Conservation (phyloP, 35 echinoderm and acorn worm genomes). For the Heliocidaris erythrogramma region DNA sequence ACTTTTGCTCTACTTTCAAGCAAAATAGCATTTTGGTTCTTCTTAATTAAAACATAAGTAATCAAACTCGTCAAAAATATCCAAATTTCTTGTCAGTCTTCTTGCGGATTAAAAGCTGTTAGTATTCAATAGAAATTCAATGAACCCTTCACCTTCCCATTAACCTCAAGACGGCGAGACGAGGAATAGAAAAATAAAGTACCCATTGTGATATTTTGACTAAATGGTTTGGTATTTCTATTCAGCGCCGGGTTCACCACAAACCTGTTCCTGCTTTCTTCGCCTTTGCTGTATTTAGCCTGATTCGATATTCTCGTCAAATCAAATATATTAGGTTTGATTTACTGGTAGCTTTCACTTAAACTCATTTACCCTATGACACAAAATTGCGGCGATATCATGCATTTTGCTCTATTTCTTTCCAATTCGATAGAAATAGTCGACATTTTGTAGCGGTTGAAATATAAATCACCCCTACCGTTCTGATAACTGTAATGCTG, state of each 20-base stretch:
- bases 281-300: neutral
- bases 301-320: constrained; percentile 5
- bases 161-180: neutral
- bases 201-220: neutral
- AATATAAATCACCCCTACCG: neutral
- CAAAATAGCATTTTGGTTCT: too few relatives aligned
- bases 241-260: neutral
- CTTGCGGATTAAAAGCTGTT: too few relatives aligned
- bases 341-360: neutral
- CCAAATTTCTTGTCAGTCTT: too few relatives aligned
- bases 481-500: neutral
- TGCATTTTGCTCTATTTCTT: neutral
- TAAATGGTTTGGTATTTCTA: neutral
- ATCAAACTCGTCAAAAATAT: too few relatives aligned
- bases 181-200: neutral
- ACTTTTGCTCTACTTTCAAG: too few relatives aligned
- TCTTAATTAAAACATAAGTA: too few relatives aligned
- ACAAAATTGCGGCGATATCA: neutral
- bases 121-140: neutral
- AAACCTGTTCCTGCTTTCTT: neutral
- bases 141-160: neutral
- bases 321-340: neutral
- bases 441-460: neutral
- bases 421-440: neutral
- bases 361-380: neutral